Conservation (phyloP, 2,113 vertebrate species). For the Ictidomys tridecemlineatus region DNA sequence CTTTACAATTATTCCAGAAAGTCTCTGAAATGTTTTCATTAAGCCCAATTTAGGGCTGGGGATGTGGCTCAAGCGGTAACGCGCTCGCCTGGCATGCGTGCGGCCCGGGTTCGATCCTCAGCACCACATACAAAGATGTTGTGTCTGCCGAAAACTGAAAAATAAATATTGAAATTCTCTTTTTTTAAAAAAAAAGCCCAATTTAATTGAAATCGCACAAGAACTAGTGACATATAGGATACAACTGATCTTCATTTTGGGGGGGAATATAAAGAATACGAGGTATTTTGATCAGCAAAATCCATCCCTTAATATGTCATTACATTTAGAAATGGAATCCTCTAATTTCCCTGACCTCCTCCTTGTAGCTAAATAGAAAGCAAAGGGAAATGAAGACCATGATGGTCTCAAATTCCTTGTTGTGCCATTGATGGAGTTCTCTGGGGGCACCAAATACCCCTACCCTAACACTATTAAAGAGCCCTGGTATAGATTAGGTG, state of each 20-base stretch:
- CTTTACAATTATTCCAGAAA: neutral
- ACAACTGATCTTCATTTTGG: neutral
- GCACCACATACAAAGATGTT: no score
- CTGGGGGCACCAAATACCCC: neutral
- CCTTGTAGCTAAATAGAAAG: neutral
- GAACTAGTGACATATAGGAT: neutral
- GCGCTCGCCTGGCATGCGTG: no score
- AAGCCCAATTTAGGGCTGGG: neutral
- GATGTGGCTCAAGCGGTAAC: no score
- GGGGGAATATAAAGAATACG: constrained; percentile 5
- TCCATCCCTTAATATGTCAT: neutral
- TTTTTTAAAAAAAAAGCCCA: no score
- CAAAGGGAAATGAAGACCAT: neutral
- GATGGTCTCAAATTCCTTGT: neutral
- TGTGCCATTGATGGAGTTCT: neutral
- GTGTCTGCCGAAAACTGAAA: no score
- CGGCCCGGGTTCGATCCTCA: no score
- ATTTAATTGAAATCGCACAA: neutral
- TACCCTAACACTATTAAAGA: neutral
- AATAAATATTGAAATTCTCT: no score
- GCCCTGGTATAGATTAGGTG: neutral
- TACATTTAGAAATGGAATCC: neutral
- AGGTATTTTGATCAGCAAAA: neutral
- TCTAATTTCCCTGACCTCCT: neutral
- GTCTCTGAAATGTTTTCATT: neutral